phyloP scores from a whole-genome alignment of 2,797 vertebrate genomes.

The Austrolebias charrua region DNA sequence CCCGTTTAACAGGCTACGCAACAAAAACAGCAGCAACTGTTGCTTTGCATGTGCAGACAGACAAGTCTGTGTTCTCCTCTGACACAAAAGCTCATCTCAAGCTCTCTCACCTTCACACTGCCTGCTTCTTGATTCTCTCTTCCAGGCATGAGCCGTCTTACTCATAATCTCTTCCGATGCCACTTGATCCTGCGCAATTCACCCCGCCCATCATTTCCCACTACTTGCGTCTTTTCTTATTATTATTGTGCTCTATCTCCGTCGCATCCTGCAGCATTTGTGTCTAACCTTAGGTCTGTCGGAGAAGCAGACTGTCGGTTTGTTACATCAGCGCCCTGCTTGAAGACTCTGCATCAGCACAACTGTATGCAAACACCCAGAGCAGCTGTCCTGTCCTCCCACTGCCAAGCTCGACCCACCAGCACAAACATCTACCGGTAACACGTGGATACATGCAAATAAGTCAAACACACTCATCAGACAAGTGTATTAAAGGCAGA shows the following conservation, averaged over 20 bases:
- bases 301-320: conserved; percentile 56
- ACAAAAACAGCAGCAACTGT: conserved; percentile 45
- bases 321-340: conserved; percentile 60
- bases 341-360: conserved; percentile 58
- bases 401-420: conserved; percentile 45
- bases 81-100: conserved; percentile 53
- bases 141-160: conserved; percentile 50
- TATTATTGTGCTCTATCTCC: conserved; percentile 7
- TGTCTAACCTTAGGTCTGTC: conserved; percentile 46
- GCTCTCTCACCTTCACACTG: conserved; percentile 37
- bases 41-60: conserved; percentile 54
- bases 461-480: conserved; percentile 30
- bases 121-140: conserved; percentile 45
- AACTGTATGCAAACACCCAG: conserved; percentile 57
- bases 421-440: conserved; percentile 58
- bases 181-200: conserved; percentile 3
- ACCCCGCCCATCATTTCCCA: background rate
- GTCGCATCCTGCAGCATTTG: conserved; percentile 28
- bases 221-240: conserved; percentile 16
- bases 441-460: conserved; percentile 37
- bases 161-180: conserved; percentile 27
- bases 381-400: conserved; percentile 43
- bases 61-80: conserved; percentile 45
- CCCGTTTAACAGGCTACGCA: conserved; percentile 37
- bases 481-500: conserved; percentile 15